Percentiles rank a stretch among this genome's conserved stretches.
Conservation (phyloP, 2,888 invertebrate genomes). For the Drosophila rubida region DNA sequence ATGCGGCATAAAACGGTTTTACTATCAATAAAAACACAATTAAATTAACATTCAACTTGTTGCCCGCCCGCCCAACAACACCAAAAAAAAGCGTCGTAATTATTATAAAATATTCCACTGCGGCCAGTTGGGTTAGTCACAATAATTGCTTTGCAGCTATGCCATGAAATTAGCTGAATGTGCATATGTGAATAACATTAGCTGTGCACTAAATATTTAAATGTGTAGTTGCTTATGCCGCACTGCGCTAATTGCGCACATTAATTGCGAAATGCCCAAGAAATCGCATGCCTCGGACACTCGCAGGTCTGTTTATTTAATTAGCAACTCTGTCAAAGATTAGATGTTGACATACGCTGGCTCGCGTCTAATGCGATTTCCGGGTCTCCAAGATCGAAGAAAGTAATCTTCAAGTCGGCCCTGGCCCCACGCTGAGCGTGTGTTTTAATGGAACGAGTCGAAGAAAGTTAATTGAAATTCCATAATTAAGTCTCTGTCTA, state of each 20-base stretch:
- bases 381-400: not conserved
- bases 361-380: slow-evolving; percentile 13
- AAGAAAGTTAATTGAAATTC: slow-evolving; percentile 6
- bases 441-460: not conserved
- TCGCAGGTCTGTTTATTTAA: slow-evolving; percentile 58
- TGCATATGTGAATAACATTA: slow-evolving; percentile 19
- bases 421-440: slow-evolving; percentile 1
- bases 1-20: slow-evolving; percentile 76
- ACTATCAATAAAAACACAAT: slow-evolving; percentile 83
- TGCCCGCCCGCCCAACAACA: slow-evolving; percentile 26
- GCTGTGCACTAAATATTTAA: slow-evolving; percentile 46
- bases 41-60: slow-evolving; percentile 78
- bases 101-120: slow-evolving; percentile 53
- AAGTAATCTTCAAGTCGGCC: no score
- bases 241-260: slow-evolving; percentile 17
- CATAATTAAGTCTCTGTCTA: slow-evolving; percentile 1
- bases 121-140: not conserved
- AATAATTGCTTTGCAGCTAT: not conserved
- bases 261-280: slow-evolving; percentile 30
- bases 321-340: slow-evolving; percentile 45
- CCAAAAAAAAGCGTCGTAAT: slow-evolving; percentile 33
- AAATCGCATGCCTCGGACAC: slow-evolving; percentile 35
- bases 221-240: slow-evolving; percentile 47
- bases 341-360: slow-evolving; percentile 5
- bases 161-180: slow-evolving; percentile 6